Percentiles rank a stretch among this genome's conserved stretches.
These are phyloP conservation scores for Hypotaenidia philippensis DNA, from an alignment of 2,797 vertebrate species.

Conservation along the genomic window DNA sequence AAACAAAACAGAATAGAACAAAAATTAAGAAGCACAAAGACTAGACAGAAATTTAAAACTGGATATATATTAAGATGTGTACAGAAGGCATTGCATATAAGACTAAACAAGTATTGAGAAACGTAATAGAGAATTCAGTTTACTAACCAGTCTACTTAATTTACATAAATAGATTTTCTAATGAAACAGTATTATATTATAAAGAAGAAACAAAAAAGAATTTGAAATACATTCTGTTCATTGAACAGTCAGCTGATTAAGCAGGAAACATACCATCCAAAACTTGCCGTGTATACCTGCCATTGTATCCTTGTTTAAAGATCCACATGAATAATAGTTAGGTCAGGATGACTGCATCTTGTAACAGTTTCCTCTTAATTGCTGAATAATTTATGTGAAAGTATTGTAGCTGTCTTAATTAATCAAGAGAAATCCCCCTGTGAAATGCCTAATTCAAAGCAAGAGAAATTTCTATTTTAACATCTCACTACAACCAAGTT, in stretches of 20 bases:
- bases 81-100: background rate
- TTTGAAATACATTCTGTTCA: background rate
- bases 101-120: background rate
- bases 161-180: background rate
- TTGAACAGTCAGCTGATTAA: background rate
- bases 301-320: background rate
- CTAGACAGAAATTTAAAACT: background rate
- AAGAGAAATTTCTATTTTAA: constrained; percentile 22
- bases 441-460: constrained; percentile 48
- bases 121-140: background rate
- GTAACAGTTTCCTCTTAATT: constrained; percentile 60
- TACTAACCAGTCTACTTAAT: background rate
- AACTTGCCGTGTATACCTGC: background rate
- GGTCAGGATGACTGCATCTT: constrained; percentile 30
- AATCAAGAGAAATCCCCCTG: constrained; percentile 64
- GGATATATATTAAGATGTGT: background rate
- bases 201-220: background rate
- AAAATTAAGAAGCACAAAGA: background rate
- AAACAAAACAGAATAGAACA: background rate
- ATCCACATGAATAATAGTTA: constrained; percentile 7
- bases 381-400: constrained; percentile 80
- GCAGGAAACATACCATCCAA: background rate
- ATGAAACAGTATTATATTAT: background rate
- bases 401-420: constrained; percentile 77
- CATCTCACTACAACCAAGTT: background rate